phyloP scores from a whole-genome alignment of 2,888 invertebrate genomes.

The Gryllus longicercus region DNA sequence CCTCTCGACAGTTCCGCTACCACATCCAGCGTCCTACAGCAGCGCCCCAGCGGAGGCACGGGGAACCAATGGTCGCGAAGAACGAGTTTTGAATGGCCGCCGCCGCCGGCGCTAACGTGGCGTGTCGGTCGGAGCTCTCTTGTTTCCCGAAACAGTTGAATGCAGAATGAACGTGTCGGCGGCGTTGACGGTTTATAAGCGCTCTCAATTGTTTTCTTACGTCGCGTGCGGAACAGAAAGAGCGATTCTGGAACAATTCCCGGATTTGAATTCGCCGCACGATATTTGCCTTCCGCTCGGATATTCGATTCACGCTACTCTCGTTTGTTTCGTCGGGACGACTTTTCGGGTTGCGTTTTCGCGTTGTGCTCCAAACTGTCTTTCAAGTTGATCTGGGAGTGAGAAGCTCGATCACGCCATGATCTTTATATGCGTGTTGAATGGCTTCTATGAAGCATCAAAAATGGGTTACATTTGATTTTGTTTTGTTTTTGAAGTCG shows the following conservation, averaged over 20 bases:
- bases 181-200: conserved; percentile 1
- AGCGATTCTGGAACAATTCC: not conserved
- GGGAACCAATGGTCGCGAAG: not conserved
- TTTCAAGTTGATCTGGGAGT: too few relatives aligned
- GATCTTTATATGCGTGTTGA: too few relatives aligned
- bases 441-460: too few relatives aligned
- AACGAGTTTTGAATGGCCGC: not conserved
- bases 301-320: not conserved
- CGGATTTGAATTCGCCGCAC: not conserved
- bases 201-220: not conserved
- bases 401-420: too few relatives aligned
- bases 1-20: too few relatives aligned
- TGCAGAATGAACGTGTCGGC: not conserved
- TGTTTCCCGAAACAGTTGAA: not conserved
- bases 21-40: too few relatives aligned
- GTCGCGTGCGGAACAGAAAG: not conserved
- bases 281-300: conserved; percentile 17
- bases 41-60: too few relatives aligned
- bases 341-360: too few relatives aligned
- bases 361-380: too few relatives aligned
- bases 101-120: not conserved
- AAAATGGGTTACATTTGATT: too few relatives aligned
- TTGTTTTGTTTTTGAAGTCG: too few relatives aligned
- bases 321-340: too few relatives aligned
- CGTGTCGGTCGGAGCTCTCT: not conserved